Percentiles rank a stretch among this genome's conserved stretches.
Evolutionary conservation across 2,113 vertebrate genomes (phyloP).

Genomic region (Procavia capensis): DNA sequence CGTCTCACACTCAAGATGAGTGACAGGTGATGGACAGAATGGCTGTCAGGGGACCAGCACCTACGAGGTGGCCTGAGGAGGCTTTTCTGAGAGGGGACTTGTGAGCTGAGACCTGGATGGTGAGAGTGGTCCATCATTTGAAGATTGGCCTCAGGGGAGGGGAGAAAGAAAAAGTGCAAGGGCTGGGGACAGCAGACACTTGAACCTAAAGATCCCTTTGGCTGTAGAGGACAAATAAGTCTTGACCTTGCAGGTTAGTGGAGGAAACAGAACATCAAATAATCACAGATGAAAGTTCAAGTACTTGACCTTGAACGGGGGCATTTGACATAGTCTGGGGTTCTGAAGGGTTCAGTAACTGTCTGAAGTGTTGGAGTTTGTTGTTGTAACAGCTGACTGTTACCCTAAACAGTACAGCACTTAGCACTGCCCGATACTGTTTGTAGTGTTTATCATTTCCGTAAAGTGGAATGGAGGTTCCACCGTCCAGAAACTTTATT

Average conservation of each 20-base stretch:
- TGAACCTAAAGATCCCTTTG: too few species aligned
- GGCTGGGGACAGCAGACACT: neutral
- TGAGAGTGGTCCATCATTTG: neutral
- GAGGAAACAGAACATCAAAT: accelerated
- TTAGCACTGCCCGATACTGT: neutral
- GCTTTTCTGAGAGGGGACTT: neutral
- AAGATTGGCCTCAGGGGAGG: too few species aligned
- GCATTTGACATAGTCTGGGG: neutral
- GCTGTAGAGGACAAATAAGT: neutral
- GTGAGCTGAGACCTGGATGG: neutral
- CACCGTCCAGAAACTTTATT: neutral
- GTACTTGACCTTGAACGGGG: neutral
- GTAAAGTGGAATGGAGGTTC: neutral
- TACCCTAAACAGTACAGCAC: neutral
- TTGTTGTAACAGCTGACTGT: neutral
- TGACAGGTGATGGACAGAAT: too few species aligned
- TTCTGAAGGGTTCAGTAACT: neutral
- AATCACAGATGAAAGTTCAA: neutral
- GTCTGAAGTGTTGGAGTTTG: neutral
- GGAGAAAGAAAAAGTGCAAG: neutral
- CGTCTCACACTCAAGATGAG: neutral
- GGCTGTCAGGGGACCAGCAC: neutral
- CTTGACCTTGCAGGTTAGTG: neutral
- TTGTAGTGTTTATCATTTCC: neutral
- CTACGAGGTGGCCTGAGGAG: neutral